Evolutionary conservation across 2,888 invertebrate genomes (phyloP).

Genomic region (Pollenia angustigena): DNA sequence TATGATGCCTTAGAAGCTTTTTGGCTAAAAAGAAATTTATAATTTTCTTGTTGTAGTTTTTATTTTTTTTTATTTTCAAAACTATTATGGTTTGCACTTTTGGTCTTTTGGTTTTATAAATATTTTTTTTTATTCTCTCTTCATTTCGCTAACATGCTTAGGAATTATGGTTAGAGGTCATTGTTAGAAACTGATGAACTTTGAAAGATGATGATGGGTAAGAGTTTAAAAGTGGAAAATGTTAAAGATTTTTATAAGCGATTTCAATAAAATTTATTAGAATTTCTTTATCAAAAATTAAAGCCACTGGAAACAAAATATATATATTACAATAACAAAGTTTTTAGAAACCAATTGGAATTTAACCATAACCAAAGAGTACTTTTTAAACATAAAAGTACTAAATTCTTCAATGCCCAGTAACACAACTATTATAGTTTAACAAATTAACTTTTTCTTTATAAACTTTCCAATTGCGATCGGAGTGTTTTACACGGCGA

Average conservation of each 20-base stretch:
- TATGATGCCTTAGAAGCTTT: constrained; percentile 4
- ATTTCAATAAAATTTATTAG: no score
- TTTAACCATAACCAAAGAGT: no score
- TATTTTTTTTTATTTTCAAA: neutral
- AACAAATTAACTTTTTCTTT: no score
- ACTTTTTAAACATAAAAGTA: no score
- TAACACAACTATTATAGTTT: no score
- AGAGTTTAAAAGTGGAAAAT: neutral
- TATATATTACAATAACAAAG: no score
- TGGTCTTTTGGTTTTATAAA: constrained; percentile 33
- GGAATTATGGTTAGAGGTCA: constrained; percentile 70
- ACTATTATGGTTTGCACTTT: constrained; percentile 53
- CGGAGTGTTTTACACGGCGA: no score
- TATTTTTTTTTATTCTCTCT: neutral
- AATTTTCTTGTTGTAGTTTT: constrained; percentile 2
- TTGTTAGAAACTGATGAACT: constrained; percentile 58
- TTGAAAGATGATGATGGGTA: constrained; percentile 17
- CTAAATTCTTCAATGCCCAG: no score
- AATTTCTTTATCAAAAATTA: no score
- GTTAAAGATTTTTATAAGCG: neutral
- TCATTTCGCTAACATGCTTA: constrained; percentile 13
- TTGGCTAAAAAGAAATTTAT: constrained; percentile 17
- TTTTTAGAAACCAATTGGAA: no score
- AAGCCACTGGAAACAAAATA: no score
- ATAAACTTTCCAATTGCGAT: no score